Evolutionary conservation across 2,888 invertebrate species (phyloP).

Genomic region (Eurytoma californica): DNA sequence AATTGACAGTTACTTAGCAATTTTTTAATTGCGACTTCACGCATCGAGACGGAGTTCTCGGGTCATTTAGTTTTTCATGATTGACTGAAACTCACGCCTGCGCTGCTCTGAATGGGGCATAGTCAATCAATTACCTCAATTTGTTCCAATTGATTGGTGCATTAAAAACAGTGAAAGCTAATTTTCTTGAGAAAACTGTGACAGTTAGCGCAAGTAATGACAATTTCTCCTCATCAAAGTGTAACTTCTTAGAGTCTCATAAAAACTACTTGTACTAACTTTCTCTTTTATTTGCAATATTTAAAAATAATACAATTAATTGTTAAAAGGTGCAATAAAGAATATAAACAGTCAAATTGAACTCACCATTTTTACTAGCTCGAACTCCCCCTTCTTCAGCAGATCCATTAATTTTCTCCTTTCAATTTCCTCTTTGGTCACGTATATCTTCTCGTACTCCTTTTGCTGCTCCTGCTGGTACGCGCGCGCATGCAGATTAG

Average conservation of each 20-base stretch:
- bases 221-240: too few species aligned
- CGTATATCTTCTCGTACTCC: conserved; percentile 64
- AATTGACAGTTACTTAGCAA: conserved; percentile 39
- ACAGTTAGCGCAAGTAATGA: too few species aligned
- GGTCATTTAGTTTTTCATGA: conserved; percentile 17
- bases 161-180: neutral
- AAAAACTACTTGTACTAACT: too few species aligned
- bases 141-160: neutral
- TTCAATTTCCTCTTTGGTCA: conserved; percentile 69
- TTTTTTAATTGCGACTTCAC: conserved; percentile 41
- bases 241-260: too few species aligned
- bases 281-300: too few species aligned
- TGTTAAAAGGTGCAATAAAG: neutral
- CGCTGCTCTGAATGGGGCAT: neutral
- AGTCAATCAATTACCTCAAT: neutral
- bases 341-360: neutral
- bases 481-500: conserved; percentile 59
- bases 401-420: conserved; percentile 67
- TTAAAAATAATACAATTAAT: too few species aligned
- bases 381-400: conserved; percentile 65
- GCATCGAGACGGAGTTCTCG: conserved; percentile 24
- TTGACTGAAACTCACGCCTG: neutral
- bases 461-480: conserved; percentile 56
- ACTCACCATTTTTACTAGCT: conserved; percentile 67
- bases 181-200: too few species aligned